These are phyloP conservation scores for Tetramorium bicarinatum DNA, from an alignment of 2,888 invertebrate species.

Conservation along the genomic window DNA sequence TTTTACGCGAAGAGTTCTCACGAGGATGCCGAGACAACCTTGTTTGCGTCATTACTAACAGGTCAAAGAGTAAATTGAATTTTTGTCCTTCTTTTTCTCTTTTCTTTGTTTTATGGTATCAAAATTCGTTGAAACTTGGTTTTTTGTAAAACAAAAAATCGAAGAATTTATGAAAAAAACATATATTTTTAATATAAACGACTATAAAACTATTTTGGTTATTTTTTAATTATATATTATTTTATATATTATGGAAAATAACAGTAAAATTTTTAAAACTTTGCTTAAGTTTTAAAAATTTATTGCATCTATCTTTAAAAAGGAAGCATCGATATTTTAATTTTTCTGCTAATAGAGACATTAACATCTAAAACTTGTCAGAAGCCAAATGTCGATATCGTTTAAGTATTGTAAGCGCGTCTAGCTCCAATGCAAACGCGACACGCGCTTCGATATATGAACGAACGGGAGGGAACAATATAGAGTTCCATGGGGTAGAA, in stretches of 20 bases:
- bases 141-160: neutral
- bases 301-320: neutral
- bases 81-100: neutral
- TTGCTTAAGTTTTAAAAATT: neutral
- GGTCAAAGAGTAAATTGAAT: conserved; percentile 24
- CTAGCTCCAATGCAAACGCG: conserved; percentile 55
- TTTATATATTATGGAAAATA: neutral
- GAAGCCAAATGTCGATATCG: conserved; percentile 11
- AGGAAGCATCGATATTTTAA: neutral
- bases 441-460: conserved; percentile 45
- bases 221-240: neutral
- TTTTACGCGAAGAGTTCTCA: conserved; percentile 15
- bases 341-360: neutral
- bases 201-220: neutral
- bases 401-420: conserved; percentile 45
- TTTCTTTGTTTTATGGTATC: neutral
- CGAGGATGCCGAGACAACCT: neutral
- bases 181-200: neutral
- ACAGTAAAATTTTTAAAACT: neutral
- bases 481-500: conserved; percentile 76
- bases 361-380: conserved; percentile 7
- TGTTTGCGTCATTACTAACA: conserved; percentile 1
- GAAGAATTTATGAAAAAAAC: neutral
- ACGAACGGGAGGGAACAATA: conserved; percentile 75
- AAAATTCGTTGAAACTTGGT: neutral